phyloP scores from a whole-genome alignment of 2,797 vertebrate genomes.

The Cyprinella venusta region DNA sequence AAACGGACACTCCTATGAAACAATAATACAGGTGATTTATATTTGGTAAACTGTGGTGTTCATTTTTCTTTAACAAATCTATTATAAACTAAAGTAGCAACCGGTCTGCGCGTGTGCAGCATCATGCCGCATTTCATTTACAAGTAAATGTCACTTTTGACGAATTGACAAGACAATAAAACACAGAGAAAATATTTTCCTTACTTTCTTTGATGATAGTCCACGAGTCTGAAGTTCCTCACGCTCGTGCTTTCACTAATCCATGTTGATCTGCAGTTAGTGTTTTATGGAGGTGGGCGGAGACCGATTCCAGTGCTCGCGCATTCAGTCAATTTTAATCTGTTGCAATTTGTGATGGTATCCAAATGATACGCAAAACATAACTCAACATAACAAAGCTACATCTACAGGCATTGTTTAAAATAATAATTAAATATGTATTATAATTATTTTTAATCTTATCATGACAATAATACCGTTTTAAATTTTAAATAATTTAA shows the following conservation, averaged over 20 bases:
- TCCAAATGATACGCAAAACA: not conserved
- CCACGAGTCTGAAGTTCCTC: conserved; percentile 17
- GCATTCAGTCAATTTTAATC: not conserved
- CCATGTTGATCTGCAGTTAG: not conserved
- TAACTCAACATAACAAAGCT: not conserved
- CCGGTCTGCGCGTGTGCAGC: not conserved
- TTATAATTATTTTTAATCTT: too few species aligned
- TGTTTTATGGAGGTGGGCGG: conserved; percentile 31
- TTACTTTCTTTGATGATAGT: conserved; percentile 23
- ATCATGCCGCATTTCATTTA: too few species aligned
- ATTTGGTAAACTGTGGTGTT: not conserved
- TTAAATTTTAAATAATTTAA: not conserved
- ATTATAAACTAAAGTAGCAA: not conserved
- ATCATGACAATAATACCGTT: not conserved
- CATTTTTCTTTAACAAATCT: not conserved
- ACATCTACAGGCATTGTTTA: not conserved
- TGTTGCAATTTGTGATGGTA: not conserved
- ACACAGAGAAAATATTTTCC: not conserved
- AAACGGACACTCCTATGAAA: not conserved
- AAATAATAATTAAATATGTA: not conserved
- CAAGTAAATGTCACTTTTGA: not conserved
- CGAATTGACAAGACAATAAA: not conserved
- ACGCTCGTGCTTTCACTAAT: conserved; percentile 1
- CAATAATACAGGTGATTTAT: not conserved
- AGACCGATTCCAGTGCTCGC: not conserved